phyloP scores from a whole-genome alignment of 2,113 vertebrate species.

The Vimba vimba region DNA sequence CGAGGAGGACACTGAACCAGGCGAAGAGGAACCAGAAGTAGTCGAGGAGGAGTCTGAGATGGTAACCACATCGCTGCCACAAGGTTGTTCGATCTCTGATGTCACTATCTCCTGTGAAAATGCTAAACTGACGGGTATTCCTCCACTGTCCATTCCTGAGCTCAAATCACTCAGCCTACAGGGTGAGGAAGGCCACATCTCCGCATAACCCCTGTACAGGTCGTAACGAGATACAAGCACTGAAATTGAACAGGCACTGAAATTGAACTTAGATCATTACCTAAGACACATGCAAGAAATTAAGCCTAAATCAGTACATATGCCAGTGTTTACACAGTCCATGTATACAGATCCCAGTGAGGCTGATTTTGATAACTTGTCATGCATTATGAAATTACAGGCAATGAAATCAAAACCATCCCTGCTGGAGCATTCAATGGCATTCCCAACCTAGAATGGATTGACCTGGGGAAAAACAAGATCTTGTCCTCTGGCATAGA shows the following conservation, averaged over 20 bases:
- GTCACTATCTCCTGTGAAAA: slow-evolving; percentile 84
- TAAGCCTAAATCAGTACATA: background rate
- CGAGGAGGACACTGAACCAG: slow-evolving; percentile 31
- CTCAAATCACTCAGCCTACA: slow-evolving; percentile 86
- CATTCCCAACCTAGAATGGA: slow-evolving; percentile 91
- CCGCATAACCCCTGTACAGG: background rate
- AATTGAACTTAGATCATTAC: background rate
- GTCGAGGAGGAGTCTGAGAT: slow-evolving; percentile 46
- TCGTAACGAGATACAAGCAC: background rate
- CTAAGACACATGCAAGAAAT: slow-evolving; percentile 18
- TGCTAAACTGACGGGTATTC: slow-evolving; percentile 81
- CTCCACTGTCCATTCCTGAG: slow-evolving; percentile 82
- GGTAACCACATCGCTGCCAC: slow-evolving; percentile 75
- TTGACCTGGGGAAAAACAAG: slow-evolving; percentile 92
- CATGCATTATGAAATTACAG: slow-evolving; percentile 69
- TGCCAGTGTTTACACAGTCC: background rate
- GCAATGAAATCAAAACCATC: slow-evolving; percentile 86
- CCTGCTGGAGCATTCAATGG: slow-evolving; percentile 91
- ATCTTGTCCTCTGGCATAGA: slow-evolving; percentile 82
- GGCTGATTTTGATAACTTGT: slow-evolving; percentile 23
- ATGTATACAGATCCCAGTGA: slow-evolving; percentile 2
- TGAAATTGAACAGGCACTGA: background rate
- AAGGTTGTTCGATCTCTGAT: slow-evolving; percentile 82
- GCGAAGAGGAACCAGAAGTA: slow-evolving; percentile 10
- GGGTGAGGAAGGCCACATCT: slow-evolving; percentile 76